phyloP scores from a whole-genome alignment of 2,888 invertebrate genomes.

The Loripinus fragilis region DNA sequence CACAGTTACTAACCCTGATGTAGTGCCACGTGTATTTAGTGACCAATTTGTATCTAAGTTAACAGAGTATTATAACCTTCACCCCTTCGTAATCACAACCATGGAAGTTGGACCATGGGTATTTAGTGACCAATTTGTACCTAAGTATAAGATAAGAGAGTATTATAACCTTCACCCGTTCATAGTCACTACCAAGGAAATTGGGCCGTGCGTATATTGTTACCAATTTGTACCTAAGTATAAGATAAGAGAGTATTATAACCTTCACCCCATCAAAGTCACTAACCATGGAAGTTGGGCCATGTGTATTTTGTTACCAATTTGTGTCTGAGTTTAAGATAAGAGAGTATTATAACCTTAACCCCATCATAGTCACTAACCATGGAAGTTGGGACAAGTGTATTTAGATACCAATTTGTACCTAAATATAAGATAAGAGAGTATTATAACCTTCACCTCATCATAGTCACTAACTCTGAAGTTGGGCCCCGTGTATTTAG shows the following conservation, averaged over 20 bases:
- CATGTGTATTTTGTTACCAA: slow-evolving; percentile 98
- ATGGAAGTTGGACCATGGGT: slow-evolving; percentile 98
- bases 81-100: slow-evolving; percentile 92
- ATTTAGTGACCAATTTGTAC: slow-evolving; percentile 98
- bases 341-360: slow-evolving; percentile 91
- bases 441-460: no score
- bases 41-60: no score
- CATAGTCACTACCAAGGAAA: slow-evolving; percentile 91
- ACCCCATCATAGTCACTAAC: no score
- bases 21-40: no score
- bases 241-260: slow-evolving; percentile 88
- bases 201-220: slow-evolving; percentile 98
- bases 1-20: no score
- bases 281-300: slow-evolving; percentile 94
- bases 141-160: slow-evolving; percentile 86
- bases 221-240: slow-evolving; percentile 96
- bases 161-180: slow-evolving; percentile 93
- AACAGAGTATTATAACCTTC: slow-evolving; percentile 91
- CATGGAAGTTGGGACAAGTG: no score
- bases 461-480: no score
- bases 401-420: no score
- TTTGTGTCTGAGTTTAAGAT: slow-evolving; percentile 90
- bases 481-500: no score
- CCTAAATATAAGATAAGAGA: no score
- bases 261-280: slow-evolving; percentile 93